Percentiles rank a stretch among this genome's conserved stretches.
Conservation (phyloP, 2,797 vertebrate species). For the Enteromius afrohamiltoni region DNA sequence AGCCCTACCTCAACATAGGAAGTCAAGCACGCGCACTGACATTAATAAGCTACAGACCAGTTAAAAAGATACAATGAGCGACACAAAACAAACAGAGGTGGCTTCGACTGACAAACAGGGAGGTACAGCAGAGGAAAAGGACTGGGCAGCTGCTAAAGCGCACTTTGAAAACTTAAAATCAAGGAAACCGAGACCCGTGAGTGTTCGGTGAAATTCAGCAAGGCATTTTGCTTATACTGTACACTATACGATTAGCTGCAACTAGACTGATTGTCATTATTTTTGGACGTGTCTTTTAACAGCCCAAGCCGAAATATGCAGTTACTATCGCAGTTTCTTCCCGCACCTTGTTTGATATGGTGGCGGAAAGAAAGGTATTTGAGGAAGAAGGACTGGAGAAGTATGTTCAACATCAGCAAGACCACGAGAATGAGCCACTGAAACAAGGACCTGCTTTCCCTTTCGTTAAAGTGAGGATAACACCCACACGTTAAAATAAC, state of each 20-base stretch:
- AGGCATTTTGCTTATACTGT: neutral
- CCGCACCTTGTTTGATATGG: conserved; percentile 89
- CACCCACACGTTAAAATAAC: neutral
- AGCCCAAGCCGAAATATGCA: conserved; percentile 90
- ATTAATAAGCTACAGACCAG: neutral
- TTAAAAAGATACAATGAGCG: conserved; percentile 40
- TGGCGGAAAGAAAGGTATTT: conserved; percentile 83
- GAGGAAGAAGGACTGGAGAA: conserved; percentile 87
- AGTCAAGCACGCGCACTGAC: neutral
- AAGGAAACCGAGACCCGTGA: conserved; percentile 76
- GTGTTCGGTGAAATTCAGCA: conserved; percentile 48
- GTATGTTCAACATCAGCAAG: conserved; percentile 86
- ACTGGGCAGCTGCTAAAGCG: conserved; percentile 76
- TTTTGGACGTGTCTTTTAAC: conserved; percentile 18
- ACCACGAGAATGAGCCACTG: conserved; percentile 84
- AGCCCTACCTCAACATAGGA: conserved; percentile 1
- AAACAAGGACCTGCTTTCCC: conserved; percentile 86
- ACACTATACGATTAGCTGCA: neutral
- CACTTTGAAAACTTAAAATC: conserved; percentile 76
- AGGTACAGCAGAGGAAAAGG: conserved; percentile 63
- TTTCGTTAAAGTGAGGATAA: conserved; percentile 89
- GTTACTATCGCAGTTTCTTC: conserved; percentile 94
- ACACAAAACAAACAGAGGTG: conserved; percentile 53
- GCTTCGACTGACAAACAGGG: neutral
- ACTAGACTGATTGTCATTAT: neutral